phyloP scores from a whole-genome alignment of 2,888 invertebrate species.

The Thysanoteuthis rhombus region DNA sequence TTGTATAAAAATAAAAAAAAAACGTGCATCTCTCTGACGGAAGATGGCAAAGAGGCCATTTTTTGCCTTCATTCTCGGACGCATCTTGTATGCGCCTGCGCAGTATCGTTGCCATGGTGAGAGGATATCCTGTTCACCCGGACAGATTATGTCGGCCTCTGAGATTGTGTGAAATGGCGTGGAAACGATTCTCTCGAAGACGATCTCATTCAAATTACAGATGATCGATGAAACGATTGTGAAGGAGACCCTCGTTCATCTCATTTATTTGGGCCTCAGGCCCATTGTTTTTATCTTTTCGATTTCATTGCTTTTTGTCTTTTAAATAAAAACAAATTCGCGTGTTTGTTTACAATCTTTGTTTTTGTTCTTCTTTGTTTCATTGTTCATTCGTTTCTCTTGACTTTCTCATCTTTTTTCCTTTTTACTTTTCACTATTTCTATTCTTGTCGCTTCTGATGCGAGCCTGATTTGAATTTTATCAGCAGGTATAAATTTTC shows the following conservation, averaged over 20 bases:
- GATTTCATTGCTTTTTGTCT: background rate
- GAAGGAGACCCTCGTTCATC: background rate
- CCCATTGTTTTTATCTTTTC: background rate
- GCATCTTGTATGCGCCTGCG: background rate
- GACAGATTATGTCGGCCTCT: background rate
- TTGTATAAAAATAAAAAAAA: background rate
- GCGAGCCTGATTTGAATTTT: too few relatives aligned
- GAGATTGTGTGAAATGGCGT: background rate
- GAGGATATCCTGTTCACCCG: background rate
- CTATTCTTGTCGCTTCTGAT: too few relatives aligned
- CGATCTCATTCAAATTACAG: slow-evolving; percentile 12
- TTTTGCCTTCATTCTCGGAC: background rate
- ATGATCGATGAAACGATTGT: background rate
- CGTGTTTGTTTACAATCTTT: background rate
- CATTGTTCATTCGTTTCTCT: background rate
- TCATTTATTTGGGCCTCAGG: background rate
- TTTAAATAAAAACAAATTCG: background rate
- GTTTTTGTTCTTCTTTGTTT: too few relatives aligned
- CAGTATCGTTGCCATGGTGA: background rate
- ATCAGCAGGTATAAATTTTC: too few relatives aligned
- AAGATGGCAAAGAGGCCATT: background rate
- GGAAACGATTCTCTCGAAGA: background rate
- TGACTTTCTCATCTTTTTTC: background rate
- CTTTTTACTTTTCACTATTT: too few relatives aligned
- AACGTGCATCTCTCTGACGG: background rate